Base-by-base conservation (phyloP, 2,888 invertebrate species). In the Tenthredo notha region DNA sequence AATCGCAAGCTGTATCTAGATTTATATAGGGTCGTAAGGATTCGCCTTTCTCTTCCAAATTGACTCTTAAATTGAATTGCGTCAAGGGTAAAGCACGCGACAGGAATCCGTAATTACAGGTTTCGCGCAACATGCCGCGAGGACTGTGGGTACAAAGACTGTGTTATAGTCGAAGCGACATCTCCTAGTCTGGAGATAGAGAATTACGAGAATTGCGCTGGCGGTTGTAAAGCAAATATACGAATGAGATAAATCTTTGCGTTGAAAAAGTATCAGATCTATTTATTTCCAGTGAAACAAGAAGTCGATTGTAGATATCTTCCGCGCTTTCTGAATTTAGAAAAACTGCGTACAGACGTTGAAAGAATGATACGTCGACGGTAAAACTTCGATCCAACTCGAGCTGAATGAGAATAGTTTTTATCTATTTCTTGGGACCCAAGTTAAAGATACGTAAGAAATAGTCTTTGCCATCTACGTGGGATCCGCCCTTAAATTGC, bases 401-500 rank as follows among this genome's bases (percentile, higher is more conserved):
- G 21, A 43, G 15, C 15, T 47, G 47, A 43, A 43, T 40, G 43
- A 25, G 29, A 74, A 74, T 74, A 74, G 72, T 74, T 65, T 67
- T 83, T 29, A 67, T 47, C 25, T 37, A 61, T 80, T 37, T 80
- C 15, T 29, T 50, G 67, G 43, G 10, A 83, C 37, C 18, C 29
- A 25, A 47, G 65, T 47, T 70, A 29, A 29, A 58, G 43, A 61
- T 65, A 80, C 67, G 47, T 67, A 40, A 67, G 83, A 67, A 67
- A 83, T 70, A 50, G 83, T 67, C 47, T 47, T 67, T 70, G 70
- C 67, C 43, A 65, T 82, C 29, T 33, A 67, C 25, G 47, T 25
- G 65, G 65, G 80, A 21, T 61, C 80, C 61, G 61, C 37, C 61
- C 40, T 54, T 77, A 83, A 67, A 83, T 83, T 83, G 67, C 83